Conservation (phyloP, 2,797 vertebrate species). For the Dryobates pubescens region DNA sequence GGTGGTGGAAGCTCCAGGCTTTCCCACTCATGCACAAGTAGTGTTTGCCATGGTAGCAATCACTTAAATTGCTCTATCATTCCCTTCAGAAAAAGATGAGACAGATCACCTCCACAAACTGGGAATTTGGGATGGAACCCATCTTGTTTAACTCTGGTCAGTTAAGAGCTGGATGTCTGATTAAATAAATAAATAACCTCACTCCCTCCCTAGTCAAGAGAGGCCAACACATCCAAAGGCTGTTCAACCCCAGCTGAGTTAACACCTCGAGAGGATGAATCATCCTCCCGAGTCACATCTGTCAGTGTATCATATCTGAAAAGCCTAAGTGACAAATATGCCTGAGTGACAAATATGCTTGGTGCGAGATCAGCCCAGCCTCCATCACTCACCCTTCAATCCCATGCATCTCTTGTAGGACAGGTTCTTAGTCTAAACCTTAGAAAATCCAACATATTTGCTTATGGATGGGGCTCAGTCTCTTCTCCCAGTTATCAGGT, state of each 20-base stretch:
- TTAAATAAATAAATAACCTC: neutral
- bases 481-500: no score
- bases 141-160: neutral
- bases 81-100: neutral
- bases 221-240: rapidly evolving
- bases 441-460: neutral
- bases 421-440: neutral
- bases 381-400: neutral
- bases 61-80: neutral
- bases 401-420: neutral
- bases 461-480: neutral
- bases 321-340: neutral
- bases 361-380: neutral
- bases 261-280: neutral
- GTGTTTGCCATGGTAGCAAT: neutral
- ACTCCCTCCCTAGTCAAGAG: neutral
- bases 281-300: neutral
- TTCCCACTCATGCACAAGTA: neutral
- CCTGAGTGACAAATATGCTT: neutral
- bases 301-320: neutral
- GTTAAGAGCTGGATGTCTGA: neutral
- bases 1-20: neutral
- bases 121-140: neutral
- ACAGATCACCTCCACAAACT: neutral
- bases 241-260: neutral